These are phyloP conservation scores for Eufriesea mexicana DNA, from an alignment of 1,140 invertebrate species.

Conservation along the genomic window DNA sequence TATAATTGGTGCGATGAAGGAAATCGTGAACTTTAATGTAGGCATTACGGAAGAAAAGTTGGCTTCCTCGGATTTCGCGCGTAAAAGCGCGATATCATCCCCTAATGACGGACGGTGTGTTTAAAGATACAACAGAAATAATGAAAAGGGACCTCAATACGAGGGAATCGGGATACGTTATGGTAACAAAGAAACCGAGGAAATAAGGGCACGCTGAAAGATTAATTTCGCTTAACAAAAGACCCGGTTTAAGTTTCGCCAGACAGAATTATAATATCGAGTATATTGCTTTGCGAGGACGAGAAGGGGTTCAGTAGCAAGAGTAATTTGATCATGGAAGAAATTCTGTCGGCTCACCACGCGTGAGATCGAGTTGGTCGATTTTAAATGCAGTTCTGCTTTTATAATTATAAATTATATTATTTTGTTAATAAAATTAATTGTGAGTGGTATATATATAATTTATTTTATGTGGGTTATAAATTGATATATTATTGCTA, in stretches of 20 bases:
- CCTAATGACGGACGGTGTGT: conserved; percentile 11
- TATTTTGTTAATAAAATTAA: too few relatives aligned
- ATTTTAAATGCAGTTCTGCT: too few relatives aligned
- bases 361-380: too few relatives aligned
- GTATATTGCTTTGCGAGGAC: too few relatives aligned
- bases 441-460: too few relatives aligned
- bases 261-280: neutral
- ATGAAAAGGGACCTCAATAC: conserved; percentile 12
- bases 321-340: too few relatives aligned
- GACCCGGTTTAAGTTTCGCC: neutral
- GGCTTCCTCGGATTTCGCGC: conserved; percentile 25
- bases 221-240: conserved; percentile 24
- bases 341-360: too few relatives aligned
- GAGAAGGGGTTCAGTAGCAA: too few relatives aligned
- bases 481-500: too few relatives aligned
- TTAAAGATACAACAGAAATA: conserved; percentile 42
- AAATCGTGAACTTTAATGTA: conserved; percentile 20
- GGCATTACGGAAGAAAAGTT: conserved; percentile 21
- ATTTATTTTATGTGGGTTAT: too few relatives aligned
- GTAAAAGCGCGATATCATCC: conserved; percentile 23
- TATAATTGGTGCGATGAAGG: conserved; percentile 13
- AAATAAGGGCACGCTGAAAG: neutral
- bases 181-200: conserved; percentile 31
- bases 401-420: too few relatives aligned
- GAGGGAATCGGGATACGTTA: conserved; percentile 24